Evolutionary conservation across 2,113 vertebrate genomes (phyloP).

Genomic region (Trochalopteron elliotii): DNA sequence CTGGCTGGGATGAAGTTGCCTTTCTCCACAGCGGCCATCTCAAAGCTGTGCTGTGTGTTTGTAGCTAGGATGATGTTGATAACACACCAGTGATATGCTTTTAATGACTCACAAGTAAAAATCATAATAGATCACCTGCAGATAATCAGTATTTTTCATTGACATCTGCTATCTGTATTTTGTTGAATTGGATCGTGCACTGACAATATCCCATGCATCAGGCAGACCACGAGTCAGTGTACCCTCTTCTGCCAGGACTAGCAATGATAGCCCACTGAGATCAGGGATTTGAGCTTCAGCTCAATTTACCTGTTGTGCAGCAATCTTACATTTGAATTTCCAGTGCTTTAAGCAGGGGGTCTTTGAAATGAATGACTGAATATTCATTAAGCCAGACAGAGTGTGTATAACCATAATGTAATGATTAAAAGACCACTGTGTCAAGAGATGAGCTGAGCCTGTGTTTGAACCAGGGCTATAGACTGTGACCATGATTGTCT

Average conservation of each 20-base stretch:
- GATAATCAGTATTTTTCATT: not conserved
- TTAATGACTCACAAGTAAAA: not conserved
- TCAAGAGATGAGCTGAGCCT: not conserved
- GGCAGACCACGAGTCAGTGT: not conserved
- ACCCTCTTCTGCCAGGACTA: not conserved
- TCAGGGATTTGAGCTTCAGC: not conserved
- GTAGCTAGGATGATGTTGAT: not conserved
- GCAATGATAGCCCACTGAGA: not conserved
- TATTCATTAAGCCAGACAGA: not conserved
- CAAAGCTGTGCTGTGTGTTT: not conserved
- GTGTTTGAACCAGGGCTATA: not conserved
- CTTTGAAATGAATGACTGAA: not conserved
- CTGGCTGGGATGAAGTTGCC: not conserved
- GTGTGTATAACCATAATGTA: not conserved
- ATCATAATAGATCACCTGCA: accelerated
- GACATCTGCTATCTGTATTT: not conserved
- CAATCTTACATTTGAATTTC: not conserved
- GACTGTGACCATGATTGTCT: not conserved
- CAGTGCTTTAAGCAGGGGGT: not conserved
- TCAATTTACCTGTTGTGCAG: not conserved
- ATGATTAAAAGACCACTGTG: not conserved
- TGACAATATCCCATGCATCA: not conserved
- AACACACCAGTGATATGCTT: not conserved
- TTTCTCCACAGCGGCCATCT: not conserved
- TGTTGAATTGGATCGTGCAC: not conserved